Conservation (phyloP, 2,888 invertebrate species). For the Sphaeridia pumilis region DNA sequence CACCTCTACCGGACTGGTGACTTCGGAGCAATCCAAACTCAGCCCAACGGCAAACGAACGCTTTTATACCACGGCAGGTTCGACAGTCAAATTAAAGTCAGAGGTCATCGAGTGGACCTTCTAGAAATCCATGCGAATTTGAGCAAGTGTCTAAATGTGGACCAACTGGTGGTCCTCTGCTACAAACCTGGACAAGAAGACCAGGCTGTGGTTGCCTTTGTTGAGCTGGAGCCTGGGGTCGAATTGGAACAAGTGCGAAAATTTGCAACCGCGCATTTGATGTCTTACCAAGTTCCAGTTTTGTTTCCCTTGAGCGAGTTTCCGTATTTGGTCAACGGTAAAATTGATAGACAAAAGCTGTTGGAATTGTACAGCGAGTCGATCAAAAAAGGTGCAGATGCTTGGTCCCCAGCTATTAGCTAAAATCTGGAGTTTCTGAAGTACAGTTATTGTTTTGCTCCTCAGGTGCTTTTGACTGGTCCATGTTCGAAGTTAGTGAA, state of each 20-base stretch:
- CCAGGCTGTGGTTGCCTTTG: slow-evolving; percentile 39
- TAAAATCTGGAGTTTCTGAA: no score
- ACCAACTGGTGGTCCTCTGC: slow-evolving; percentile 68
- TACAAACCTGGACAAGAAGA: slow-evolving; percentile 56
- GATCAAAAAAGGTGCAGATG: no score
- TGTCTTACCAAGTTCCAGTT: slow-evolving; percentile 31
- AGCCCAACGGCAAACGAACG: slow-evolving; percentile 9
- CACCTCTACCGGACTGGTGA: slow-evolving; percentile 26
- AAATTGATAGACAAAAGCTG: slow-evolving; percentile 67
- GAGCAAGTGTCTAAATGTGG: slow-evolving; percentile 41
- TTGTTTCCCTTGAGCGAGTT: slow-evolving; percentile 49
- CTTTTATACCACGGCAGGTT: slow-evolving; percentile 21
- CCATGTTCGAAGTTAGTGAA: no score
- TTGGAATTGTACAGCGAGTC: neutral
- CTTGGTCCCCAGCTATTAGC: no score
- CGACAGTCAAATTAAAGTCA: slow-evolving; percentile 58
- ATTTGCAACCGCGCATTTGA: slow-evolving; percentile 7
- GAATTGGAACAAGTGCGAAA: slow-evolving; percentile 4
- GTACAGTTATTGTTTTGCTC: no score
- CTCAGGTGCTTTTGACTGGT: no score
- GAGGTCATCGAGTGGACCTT: slow-evolving; percentile 75
- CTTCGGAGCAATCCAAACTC: slow-evolving; percentile 20
- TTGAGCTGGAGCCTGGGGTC: slow-evolving; percentile 13
- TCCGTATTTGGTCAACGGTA: slow-evolving; percentile 73
- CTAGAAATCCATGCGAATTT: slow-evolving; percentile 70